Evolutionary conservation across 2,113 vertebrate species (phyloP).

Genomic region (Thalassarche chlororhynchos): DNA sequence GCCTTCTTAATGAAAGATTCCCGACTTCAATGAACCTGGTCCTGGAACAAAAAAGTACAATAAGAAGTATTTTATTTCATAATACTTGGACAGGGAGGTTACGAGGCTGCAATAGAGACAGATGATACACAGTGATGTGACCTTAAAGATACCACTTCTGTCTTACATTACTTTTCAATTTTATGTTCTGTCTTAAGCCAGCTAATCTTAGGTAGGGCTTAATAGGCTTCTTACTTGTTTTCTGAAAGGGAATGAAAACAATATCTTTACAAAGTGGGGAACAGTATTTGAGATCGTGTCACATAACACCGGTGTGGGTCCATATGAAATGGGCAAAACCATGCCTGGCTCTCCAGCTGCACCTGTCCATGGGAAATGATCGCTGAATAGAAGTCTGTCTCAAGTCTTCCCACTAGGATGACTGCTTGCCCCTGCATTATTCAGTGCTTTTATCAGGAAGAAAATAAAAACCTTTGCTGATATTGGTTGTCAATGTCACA

Average conservation of each 20-base stretch:
- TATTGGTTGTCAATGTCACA: not conserved
- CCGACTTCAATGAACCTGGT: too few species aligned
- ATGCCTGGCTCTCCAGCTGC: not conserved
- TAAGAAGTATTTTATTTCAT: slow-evolving; percentile 50
- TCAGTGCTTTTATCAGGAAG: not conserved
- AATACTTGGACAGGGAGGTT: slow-evolving; percentile 47
- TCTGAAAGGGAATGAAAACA: not conserved
- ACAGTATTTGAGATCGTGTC: not conserved
- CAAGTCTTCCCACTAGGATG: not conserved
- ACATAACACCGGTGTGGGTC: accelerated
- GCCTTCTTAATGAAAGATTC: slow-evolving; percentile 21
- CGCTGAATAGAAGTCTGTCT: not conserved
- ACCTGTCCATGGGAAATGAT: not conserved
- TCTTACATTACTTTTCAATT: slow-evolving; percentile 25
- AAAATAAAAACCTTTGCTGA: not conserved
- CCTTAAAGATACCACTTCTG: slow-evolving; percentile 15
- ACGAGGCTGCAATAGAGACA: not conserved
- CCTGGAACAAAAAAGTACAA: not conserved
- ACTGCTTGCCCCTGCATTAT: not conserved
- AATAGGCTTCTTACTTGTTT: not conserved
- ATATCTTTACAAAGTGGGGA: not conserved
- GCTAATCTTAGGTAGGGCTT: slow-evolving; percentile 1
- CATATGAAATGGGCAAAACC: not conserved
- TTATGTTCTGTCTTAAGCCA: not conserved
- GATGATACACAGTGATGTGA: not conserved